A percentile compares a stretch with the other conserved stretches of the same genome.
phyloP scores from a whole-genome alignment of 2,797 vertebrate species.

The Morus bassanus region DNA sequence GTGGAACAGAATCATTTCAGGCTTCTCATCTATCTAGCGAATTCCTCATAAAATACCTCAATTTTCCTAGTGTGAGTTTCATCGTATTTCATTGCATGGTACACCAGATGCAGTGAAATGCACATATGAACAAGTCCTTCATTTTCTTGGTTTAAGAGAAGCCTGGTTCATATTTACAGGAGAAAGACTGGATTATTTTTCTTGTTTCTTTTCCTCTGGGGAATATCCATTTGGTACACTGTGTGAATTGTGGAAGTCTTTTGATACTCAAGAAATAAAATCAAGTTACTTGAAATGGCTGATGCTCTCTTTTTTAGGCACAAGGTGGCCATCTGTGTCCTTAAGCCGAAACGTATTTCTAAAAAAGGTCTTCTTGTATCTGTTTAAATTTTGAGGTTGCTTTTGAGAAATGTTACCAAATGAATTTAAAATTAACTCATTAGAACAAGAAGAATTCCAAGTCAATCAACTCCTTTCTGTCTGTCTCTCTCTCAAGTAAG shows the following conservation, averaged over 20 bases:
- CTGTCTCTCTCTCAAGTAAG: background rate
- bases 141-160: background rate
- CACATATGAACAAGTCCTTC: background rate
- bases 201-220: background rate
- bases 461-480: background rate
- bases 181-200: background rate
- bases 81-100: background rate
- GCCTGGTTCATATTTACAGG: background rate
- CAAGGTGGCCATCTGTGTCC: background rate
- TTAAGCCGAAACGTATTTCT: accelerated
- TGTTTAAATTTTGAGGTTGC: background rate
- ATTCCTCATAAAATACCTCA: background rate
- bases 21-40: background rate
- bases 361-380: background rate
- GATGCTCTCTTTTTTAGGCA: background rate
- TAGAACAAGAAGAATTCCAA: background rate
- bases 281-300: background rate
- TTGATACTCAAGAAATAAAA: background rate
- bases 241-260: background rate
- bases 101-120: background rate
- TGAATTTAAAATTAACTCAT: background rate
- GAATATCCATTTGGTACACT: background rate
- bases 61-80: background rate
- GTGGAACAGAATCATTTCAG: background rate
- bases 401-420: background rate